Evolutionary conservation across 2,888 invertebrate species (phyloP), one percentile per base, ranked within the genome.

Genomic region (Mythimna pallens): DNA sequence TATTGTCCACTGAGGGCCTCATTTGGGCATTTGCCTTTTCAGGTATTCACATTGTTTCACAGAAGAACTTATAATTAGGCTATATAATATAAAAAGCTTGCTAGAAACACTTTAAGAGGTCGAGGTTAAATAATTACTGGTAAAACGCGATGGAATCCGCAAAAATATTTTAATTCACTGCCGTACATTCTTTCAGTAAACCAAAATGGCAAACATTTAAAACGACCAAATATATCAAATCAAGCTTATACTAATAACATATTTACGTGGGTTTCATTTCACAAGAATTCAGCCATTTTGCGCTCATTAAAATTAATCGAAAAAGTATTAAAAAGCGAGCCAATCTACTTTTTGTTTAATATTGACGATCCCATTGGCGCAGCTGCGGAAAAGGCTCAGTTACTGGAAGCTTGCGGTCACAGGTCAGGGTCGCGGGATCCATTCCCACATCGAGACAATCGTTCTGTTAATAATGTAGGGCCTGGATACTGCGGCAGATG

Each of bases 271-370:
- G 6, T 34, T 58, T 52, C 4, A n/a, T 40, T 36, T 14, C 36
- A 50, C 14, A 30, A 22, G 47, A 55, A 70, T 70, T 8, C n/a
- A 3, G 6, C 6, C 2, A 9, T 25, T 57, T 52, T 6, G 1
- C 9, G 5, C 50, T 52, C 50, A 52, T 52, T 52, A 52, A 52
- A 52, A 52, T n/a, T 52, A 52, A 52, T 52, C 9, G 20, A 72
- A 43, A 58, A 54, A 47, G 7, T 59, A 36, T 55, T 58, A 17
- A 57, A 70, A 66, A 30, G 5, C 14, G 12, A 54, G 2, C 36
- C 52, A 73, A 69, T 73, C n/a, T 64, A 66, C 30, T 50, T 55
- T 66, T 30, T 43, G 25, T 73, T 78, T 66, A 82, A 80, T 78
- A 69, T 78, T 66, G 50, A 78, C 20, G 40, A 47, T 47, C 40